Conservation (phyloP, 2,797 vertebrate species). For the Silurus aristotelis region DNA sequence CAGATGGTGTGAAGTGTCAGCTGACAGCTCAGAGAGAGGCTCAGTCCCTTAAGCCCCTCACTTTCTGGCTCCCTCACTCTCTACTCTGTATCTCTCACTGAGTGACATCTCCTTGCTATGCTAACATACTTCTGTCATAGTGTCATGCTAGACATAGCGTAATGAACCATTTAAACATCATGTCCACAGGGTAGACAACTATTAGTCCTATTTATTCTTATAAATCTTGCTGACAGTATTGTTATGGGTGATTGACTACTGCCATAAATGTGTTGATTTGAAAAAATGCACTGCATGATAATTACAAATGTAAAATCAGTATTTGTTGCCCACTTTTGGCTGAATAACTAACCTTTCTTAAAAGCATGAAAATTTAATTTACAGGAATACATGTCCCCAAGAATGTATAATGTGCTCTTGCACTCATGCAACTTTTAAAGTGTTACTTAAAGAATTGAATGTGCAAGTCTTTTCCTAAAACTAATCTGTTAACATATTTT, state of each 20-base stretch:
- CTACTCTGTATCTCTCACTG: slow-evolving; percentile 60
- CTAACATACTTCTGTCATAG: slow-evolving; percentile 56
- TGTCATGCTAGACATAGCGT: slow-evolving; percentile 43
- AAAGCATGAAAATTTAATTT: not conserved
- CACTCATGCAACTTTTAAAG: not conserved
- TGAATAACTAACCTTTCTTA: not conserved
- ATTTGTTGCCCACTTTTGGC: not conserved
- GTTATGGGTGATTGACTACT: not conserved
- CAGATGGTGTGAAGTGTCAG: slow-evolving; percentile 73
- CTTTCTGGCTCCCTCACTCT: slow-evolving; percentile 56
- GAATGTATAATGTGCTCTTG: not conserved
- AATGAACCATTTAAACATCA: slow-evolving; percentile 50
- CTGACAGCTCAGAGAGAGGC: slow-evolving; percentile 75
- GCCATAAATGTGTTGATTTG: not conserved
- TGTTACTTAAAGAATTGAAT: not conserved
- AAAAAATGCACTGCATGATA: not conserved
- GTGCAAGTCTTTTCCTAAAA: too few species aligned
- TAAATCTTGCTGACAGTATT: not conserved
- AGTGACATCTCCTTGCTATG: slow-evolving; percentile 67
- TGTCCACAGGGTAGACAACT: not conserved
- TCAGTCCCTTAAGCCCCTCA: slow-evolving; percentile 67
- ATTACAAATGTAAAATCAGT: not conserved
- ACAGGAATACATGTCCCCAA: not conserved
- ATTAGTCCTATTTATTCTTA: slow-evolving; percentile 3
- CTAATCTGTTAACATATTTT: not conserved